These are phyloP conservation scores for Falco naumanni DNA, from an alignment of 2,797 vertebrate genomes.

Conservation along the genomic window DNA sequence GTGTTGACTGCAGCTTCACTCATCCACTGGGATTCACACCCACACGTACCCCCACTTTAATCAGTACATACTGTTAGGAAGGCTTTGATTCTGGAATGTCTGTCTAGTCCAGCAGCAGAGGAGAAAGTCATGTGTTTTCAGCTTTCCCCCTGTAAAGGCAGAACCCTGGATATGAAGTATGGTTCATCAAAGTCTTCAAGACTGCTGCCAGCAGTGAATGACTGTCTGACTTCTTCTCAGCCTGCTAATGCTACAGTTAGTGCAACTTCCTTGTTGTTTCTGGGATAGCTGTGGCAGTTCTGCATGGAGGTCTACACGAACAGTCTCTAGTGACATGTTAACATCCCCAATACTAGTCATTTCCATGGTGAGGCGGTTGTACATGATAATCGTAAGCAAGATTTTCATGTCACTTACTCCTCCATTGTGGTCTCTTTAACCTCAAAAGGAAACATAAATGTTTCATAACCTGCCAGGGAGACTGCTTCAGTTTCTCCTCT, in stretches of 20 bases:
- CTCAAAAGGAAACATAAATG: conserved; percentile 27
- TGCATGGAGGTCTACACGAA: neutral
- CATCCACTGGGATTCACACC: neutral
- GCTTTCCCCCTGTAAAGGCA: neutral
- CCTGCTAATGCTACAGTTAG: neutral
- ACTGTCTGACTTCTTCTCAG: neutral
- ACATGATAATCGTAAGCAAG: neutral
- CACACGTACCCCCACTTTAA: fast-evolving
- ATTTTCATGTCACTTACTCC: neutral
- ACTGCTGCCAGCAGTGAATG: neutral
- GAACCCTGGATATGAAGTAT: neutral
- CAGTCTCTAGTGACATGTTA: neutral
- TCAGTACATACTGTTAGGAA: neutral
- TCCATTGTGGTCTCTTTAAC: neutral
- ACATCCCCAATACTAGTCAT: neutral
- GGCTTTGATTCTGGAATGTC: neutral
- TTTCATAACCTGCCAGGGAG: neutral
- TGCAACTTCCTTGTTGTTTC: fast-evolving
- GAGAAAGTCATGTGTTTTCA: neutral
- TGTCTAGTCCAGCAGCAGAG: neutral
- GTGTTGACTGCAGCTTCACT: neutral
- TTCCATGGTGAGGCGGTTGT: fast-evolving
- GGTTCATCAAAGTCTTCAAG: neutral
- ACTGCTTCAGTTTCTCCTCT: neutral
- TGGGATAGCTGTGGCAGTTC: neutral